These are phyloP conservation scores for Macaria liturata DNA, from an alignment of 2,888 invertebrate species.

Conservation along the genomic window DNA sequence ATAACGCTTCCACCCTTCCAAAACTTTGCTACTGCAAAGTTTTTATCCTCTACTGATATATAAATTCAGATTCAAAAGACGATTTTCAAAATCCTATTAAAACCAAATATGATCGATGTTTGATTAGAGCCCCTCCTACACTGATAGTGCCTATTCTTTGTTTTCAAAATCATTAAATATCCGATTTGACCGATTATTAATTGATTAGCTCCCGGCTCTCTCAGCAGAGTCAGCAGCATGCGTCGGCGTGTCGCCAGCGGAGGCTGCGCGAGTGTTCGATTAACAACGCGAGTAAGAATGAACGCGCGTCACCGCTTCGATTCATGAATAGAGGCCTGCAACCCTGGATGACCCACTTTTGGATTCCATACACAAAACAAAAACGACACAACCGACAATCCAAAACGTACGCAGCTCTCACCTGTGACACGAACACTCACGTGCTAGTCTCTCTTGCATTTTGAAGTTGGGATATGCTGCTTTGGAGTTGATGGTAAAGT, in stretches of 20 bases:
- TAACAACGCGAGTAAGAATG: constrained; percentile 71
- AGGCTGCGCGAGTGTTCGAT: constrained; percentile 47
- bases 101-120: too few relatives aligned
- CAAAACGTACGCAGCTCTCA: constrained; percentile 31
- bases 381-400: constrained; percentile 45
- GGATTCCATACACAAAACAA: constrained; percentile 61
- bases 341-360: constrained; percentile 87
- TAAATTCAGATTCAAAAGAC: too few relatives aligned
- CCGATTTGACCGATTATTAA: neutral
- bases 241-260: constrained; percentile 34
- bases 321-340: constrained; percentile 85
- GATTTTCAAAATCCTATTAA: too few relatives aligned
- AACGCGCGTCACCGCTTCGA: constrained; percentile 74
- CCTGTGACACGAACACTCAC: constrained; percentile 31
- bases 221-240: constrained; percentile 40
- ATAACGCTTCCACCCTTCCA: too few relatives aligned
- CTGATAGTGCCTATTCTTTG: too few relatives aligned
- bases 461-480: constrained; percentile 53
- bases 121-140: too few relatives aligned
- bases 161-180: too few relatives aligned
- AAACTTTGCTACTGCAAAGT: too few relatives aligned
- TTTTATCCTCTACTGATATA: too few relatives aligned
- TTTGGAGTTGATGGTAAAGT: constrained; percentile 51
- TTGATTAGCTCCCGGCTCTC: too few relatives aligned
- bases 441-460: constrained; percentile 12